Conservation (phyloP, 2,797 vertebrate species). For the Agapornis canus region DNA sequence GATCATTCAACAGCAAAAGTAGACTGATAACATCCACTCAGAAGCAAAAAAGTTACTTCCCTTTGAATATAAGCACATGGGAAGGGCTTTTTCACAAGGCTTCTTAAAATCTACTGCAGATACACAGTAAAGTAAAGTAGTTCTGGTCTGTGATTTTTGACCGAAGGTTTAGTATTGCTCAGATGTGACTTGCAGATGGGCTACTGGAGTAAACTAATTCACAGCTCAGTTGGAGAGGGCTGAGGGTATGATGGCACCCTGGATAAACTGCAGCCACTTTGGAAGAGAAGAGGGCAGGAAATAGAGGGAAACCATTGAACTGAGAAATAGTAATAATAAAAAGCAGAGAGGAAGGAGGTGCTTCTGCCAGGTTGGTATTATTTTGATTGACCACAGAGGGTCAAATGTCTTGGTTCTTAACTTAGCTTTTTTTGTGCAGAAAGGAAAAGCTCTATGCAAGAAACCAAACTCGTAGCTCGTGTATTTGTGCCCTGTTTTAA, state of each 20-base stretch:
- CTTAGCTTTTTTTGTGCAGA: neutral
- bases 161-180: neutral
- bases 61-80: neutral
- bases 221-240: neutral
- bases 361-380: neutral
- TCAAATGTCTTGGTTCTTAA: neutral
- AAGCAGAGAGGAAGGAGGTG: neutral
- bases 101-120: neutral
- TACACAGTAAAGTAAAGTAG: neutral
- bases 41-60: neutral
- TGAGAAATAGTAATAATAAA: neutral
- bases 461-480: rapidly evolving
- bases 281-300: neutral
- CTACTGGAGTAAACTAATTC: neutral
- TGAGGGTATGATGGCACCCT: neutral
- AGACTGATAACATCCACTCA: neutral
- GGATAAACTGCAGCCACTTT: neutral
- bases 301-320: neutral
- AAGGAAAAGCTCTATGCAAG: neutral
- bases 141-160: rapidly evolving
- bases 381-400: neutral
- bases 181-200: neutral
- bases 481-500: neutral
- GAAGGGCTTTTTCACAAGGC: neutral
- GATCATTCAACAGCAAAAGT: neutral